These are phyloP conservation scores for Periparus ater DNA, from an alignment of 2,797 vertebrate species.

Conservation along the genomic window DNA sequence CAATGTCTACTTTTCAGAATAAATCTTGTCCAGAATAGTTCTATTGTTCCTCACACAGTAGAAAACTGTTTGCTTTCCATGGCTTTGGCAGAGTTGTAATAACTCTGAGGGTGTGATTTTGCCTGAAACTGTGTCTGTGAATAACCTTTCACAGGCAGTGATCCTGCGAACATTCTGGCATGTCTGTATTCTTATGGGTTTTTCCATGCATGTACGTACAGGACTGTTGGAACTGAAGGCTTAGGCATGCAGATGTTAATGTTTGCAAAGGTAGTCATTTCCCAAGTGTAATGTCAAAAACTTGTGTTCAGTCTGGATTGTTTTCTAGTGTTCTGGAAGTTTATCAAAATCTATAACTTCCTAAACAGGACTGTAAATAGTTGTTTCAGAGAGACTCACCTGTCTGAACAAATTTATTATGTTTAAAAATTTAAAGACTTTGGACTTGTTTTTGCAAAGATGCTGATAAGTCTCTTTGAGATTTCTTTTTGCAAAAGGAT, in stretches of 20 bases:
- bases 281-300: neutral
- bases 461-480: neutral
- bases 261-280: neutral
- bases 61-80: constrained; percentile 43
- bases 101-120: neutral
- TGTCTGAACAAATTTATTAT: neutral
- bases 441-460: neutral
- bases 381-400: neutral
- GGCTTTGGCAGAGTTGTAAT: constrained; percentile 40
- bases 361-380: neutral
- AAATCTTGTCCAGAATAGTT: constrained; percentile 47
- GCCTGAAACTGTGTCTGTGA: constrained; percentile 17
- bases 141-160: constrained; percentile 40
- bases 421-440: neutral
- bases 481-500: neutral
- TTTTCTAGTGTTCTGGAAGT: neutral
- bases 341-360: neutral
- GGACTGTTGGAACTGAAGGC: neutral
- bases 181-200: neutral
- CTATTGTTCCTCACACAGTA: constrained; percentile 50
- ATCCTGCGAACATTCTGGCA: constrained; percentile 26
- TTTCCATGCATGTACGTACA: constrained; percentile 10
- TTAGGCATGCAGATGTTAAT: neutral
- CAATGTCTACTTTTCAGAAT: constrained; percentile 18
- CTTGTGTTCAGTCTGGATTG: neutral